Evolutionary conservation across 2,113 vertebrate genomes (phyloP).

Genomic region (Eira barbara): DNA sequence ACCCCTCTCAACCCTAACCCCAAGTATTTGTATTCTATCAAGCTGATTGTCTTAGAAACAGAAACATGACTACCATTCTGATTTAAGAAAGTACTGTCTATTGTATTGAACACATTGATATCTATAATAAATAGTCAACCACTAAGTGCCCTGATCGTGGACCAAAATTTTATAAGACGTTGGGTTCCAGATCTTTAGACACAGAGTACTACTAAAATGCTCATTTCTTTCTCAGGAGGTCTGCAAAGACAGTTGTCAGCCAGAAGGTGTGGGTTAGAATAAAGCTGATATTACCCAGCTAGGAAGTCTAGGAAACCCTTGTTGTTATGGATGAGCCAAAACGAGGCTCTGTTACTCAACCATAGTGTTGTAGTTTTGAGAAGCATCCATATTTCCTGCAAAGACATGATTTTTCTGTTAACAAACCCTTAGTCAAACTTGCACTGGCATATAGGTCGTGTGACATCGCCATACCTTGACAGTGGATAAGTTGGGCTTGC

Average conservation of each 20-base stretch:
- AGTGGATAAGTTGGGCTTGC: not conserved
- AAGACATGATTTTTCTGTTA: not conserved
- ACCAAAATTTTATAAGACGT: slow-evolving; percentile 2
- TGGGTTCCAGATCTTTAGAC: not conserved
- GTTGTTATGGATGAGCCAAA: not conserved
- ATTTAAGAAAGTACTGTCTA: not conserved
- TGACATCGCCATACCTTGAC: not conserved
- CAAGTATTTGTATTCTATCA: not conserved
- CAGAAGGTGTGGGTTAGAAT: not conserved
- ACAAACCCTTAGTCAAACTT: not conserved
- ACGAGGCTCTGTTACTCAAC: not conserved
- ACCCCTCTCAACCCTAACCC: not conserved
- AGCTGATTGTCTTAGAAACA: not conserved
- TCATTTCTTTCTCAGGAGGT: not conserved
- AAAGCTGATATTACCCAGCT: not conserved
- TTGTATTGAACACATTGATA: not conserved
- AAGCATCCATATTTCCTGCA: not conserved
- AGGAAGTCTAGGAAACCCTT: not conserved
- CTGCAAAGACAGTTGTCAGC: not conserved
- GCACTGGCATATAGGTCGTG: not conserved
- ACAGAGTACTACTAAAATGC: not conserved
- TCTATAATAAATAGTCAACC: not conserved
- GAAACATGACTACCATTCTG: not conserved
- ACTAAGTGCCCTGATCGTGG: not conserved
- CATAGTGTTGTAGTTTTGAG: not conserved